A percentile compares a stretch with the other conserved stretches of the same genome.
phyloP scores from a whole-genome alignment of 2,797 vertebrate species.

The Ara ararauna region DNA sequence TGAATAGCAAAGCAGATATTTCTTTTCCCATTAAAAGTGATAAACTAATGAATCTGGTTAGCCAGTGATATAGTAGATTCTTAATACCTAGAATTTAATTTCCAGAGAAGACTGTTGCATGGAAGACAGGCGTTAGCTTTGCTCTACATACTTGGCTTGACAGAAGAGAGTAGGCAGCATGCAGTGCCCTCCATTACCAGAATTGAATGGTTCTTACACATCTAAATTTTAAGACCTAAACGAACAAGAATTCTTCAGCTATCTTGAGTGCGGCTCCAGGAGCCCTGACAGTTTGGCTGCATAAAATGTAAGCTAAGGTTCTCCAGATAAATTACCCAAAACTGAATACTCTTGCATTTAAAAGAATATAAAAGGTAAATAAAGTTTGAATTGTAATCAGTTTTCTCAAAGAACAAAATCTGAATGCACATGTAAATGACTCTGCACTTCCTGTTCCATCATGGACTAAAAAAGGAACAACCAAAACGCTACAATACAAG shows the following conservation, averaged over 20 bases:
- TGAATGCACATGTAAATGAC: not conserved
- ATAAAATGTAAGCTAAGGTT: not conserved
- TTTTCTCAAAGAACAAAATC: not conserved
- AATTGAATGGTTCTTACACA: not conserved
- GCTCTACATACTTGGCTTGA: not conserved
- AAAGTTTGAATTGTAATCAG: accelerated
- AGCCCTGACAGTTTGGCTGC: not conserved
- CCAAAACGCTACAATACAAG: not conserved
- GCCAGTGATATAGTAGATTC: not conserved
- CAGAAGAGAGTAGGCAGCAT: not conserved
- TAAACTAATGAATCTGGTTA: not conserved
- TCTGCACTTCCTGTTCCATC: not conserved
- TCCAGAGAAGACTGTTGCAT: not conserved
- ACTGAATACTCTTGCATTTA: not conserved
- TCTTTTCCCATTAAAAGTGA: not conserved
- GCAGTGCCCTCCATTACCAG: not conserved
- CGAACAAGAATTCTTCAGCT: not conserved
- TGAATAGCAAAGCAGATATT: not conserved
- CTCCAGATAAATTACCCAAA: not conserved
- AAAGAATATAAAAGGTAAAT: not conserved
- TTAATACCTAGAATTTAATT: not conserved
- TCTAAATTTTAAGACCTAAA: not conserved
- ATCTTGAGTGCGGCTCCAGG: not conserved
- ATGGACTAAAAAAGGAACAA: not conserved
- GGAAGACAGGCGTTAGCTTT: not conserved